A percentile compares a stretch with the other conserved stretches of the same genome.
phyloP scores from a whole-genome alignment of 2,888 invertebrate genomes.

The Cephonodes hylas region DNA sequence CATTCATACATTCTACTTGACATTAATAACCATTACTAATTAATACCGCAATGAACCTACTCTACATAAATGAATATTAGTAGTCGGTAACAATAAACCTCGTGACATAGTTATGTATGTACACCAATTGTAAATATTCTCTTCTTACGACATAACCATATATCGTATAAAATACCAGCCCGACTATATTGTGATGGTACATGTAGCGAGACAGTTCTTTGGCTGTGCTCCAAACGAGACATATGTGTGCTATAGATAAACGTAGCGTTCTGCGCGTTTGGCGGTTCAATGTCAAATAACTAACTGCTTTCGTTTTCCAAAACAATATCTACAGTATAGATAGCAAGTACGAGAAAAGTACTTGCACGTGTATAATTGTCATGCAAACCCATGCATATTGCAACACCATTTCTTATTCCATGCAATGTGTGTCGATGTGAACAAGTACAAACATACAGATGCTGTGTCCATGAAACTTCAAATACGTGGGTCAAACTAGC shows the following conservation, averaged over 20 bases:
- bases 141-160: not conserved
- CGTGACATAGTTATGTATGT: not conserved
- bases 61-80: not conserved
- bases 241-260: constrained; percentile 20
- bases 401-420: constrained; percentile 16
- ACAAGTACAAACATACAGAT: constrained; percentile 5
- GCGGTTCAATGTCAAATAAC: constrained; percentile 36
- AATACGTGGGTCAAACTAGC: constrained; percentile 32
- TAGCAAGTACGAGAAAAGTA: not conserved
- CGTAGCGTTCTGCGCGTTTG: constrained; percentile 30
- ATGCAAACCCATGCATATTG: constrained; percentile 8
- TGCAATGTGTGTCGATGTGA: constrained; percentile 24
- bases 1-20: not conserved
- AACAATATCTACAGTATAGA: not conserved
- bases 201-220: constrained; percentile 41
- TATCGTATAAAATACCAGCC: constrained; percentile 9
- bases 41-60: not conserved
- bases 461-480: not conserved
- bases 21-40: not conserved
- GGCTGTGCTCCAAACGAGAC: constrained; percentile 49
- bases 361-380: constrained; percentile 2
- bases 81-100: not conserved
- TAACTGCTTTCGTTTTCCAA: constrained; percentile 7
- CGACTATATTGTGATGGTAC: constrained; percentile 28
- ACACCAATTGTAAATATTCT: not conserved